These are phyloP conservation scores for Deilephila porcellus DNA, from an alignment of 2,888 invertebrate genomes.

Conservation along the genomic window DNA sequence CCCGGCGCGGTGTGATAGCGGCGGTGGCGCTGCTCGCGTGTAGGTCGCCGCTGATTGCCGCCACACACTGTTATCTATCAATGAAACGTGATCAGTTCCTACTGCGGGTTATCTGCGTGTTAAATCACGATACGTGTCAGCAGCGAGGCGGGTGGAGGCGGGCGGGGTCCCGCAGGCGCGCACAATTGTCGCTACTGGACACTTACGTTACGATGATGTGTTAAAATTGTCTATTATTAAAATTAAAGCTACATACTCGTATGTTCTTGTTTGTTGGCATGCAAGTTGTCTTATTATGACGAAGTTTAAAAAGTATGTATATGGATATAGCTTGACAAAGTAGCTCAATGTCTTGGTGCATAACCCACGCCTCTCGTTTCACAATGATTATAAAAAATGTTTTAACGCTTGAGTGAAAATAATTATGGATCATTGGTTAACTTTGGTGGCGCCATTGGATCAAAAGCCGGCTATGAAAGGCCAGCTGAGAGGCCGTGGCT, in stretches of 20 bases:
- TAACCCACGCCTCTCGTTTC: no score
- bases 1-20: neutral
- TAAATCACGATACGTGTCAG: neutral
- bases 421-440: no score
- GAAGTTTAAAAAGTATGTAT: neutral
- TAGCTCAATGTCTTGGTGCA: no score
- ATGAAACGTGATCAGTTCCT: neutral
- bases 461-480: no score
- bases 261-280: neutral
- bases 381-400: no score
- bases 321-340: no score
- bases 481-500: no score
- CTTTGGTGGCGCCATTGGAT: no score
- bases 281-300: neutral
- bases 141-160: neutral
- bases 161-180: neutral
- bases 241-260: neutral
- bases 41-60: neutral
- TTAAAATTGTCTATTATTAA: neutral
- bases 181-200: neutral
- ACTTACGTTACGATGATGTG: neutral
- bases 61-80: conserved; percentile 7
- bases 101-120: neutral
- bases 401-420: no score
- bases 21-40: neutral